phyloP scores from a whole-genome alignment of 2,113 vertebrate genomes.

The Nothocercus julius region DNA sequence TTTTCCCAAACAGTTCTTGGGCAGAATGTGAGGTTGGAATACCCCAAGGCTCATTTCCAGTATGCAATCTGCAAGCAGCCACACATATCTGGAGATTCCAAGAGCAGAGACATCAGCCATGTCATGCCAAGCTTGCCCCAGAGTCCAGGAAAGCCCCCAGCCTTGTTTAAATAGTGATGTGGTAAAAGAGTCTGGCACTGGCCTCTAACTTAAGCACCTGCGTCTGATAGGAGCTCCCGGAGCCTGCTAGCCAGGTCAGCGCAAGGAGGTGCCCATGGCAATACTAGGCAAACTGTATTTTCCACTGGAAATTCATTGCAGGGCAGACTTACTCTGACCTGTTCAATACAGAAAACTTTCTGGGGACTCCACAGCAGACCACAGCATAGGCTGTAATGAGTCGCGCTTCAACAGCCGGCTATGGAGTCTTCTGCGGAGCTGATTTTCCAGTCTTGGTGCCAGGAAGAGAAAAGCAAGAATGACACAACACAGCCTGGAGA shows the following conservation, averaged over 20 bases:
- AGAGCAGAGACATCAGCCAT: background rate
- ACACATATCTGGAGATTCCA: accelerated
- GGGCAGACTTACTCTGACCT: background rate
- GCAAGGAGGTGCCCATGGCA: accelerated
- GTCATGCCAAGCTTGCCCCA: background rate
- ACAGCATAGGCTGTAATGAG: background rate
- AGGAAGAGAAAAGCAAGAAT: accelerated
- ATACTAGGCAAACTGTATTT: background rate
- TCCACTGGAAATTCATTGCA: background rate
- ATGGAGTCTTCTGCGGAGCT: background rate
- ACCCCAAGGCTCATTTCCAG: background rate
- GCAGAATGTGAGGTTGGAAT: background rate
- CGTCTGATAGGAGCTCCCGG: background rate
- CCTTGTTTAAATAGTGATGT: background rate
- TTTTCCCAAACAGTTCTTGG: background rate
- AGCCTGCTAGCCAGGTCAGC: background rate
- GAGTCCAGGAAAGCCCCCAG: background rate
- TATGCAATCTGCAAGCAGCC: background rate
- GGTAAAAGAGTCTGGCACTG: background rate
- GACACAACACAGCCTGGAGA: background rate
- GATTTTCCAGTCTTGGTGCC: background rate
- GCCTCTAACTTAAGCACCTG: background rate
- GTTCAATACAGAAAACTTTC: background rate
- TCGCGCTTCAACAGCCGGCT: background rate
- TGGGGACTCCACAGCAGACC: background rate